These are phyloP conservation scores for Hexactinellida sp. DNA, from an alignment of 37 sponge, comb jelly and placozoan species.

Conservation along the genomic window DNA sequence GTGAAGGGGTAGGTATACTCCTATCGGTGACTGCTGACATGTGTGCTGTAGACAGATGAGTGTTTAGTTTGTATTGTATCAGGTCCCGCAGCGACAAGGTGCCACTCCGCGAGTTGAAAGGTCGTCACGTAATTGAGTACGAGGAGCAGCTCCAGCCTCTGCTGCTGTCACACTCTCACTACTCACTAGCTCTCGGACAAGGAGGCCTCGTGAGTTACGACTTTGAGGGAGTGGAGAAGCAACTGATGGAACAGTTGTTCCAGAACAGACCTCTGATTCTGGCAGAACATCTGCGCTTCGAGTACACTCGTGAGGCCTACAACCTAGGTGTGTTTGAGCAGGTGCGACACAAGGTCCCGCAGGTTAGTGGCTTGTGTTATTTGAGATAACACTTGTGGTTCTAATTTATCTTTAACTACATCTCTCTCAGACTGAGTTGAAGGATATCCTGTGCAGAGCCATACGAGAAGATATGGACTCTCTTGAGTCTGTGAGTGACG, in stretches of 20 bases:
- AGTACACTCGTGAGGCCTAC: constrained; percentile 13
- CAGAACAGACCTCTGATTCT: constrained; percentile 8
- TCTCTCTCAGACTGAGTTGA: background rate
- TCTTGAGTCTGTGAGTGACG: background rate
- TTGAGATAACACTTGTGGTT: background rate
- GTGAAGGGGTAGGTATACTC: background rate
- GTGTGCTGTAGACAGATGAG: too few species aligned
- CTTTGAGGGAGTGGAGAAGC: constrained; percentile 1
- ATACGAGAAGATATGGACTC: background rate
- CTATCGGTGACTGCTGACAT: background rate
- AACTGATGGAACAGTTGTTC: background rate
- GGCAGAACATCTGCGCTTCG: constrained; percentile 11
- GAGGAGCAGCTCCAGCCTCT: background rate
- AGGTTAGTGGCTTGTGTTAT: background rate
- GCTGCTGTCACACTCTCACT: constrained; percentile 3
- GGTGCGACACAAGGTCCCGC: constrained; percentile 1
- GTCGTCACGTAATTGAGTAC: background rate
- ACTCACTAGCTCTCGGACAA: constrained; percentile 16
- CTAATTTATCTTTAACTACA: background rate
- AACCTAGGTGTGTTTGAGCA: constrained; percentile 13
- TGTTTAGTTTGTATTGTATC: background rate
- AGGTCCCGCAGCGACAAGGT: background rate
- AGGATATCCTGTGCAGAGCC: background rate
- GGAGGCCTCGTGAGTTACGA: background rate
- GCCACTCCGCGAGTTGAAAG: background rate